A percentile compares a stretch with the other conserved stretches of the same genome.
phyloP scores from a whole-genome alignment of 1,140 invertebrate species.

The Brachionus plicatilis region DNA sequence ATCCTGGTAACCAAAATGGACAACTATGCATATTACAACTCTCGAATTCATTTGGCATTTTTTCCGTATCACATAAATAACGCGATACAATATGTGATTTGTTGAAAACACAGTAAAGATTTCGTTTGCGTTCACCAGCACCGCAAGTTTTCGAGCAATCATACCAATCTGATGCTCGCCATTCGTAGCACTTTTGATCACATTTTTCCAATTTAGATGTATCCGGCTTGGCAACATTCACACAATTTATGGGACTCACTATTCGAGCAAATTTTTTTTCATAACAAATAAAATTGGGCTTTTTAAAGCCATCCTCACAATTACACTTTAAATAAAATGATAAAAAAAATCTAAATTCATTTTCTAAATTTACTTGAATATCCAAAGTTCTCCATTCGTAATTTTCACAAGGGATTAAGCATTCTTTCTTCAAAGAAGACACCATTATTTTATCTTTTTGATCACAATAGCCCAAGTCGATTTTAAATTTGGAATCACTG shows the following conservation, averaged over 20 bases:
- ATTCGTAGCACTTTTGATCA: background rate
- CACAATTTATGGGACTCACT: background rate
- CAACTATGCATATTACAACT: background rate
- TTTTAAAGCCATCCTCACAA: conserved; percentile 23
- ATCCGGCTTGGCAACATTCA: background rate
- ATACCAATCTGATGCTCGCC: conserved; percentile 20
- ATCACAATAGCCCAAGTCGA: conserved; percentile 11
- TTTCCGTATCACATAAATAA: background rate
- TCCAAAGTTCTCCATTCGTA: conserved; percentile 14
- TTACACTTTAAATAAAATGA: background rate
- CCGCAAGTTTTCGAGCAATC: conserved; percentile 32
- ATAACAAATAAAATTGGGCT: background rate
- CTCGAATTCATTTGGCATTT: background rate
- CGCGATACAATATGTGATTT: background rate
- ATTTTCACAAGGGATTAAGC: background rate
- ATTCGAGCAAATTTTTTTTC: background rate
- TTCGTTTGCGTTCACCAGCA: background rate
- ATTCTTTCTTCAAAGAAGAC: background rate
- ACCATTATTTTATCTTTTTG: background rate
- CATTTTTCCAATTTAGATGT: background rate
- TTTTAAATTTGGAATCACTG: background rate
- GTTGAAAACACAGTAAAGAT: conserved; percentile 10
- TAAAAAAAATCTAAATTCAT: background rate
- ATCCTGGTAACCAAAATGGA: background rate
- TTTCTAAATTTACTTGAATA: background rate